Evolutionary conservation across 2,888 invertebrate genomes (phyloP).

Genomic region (Coremacera marginata): DNA sequence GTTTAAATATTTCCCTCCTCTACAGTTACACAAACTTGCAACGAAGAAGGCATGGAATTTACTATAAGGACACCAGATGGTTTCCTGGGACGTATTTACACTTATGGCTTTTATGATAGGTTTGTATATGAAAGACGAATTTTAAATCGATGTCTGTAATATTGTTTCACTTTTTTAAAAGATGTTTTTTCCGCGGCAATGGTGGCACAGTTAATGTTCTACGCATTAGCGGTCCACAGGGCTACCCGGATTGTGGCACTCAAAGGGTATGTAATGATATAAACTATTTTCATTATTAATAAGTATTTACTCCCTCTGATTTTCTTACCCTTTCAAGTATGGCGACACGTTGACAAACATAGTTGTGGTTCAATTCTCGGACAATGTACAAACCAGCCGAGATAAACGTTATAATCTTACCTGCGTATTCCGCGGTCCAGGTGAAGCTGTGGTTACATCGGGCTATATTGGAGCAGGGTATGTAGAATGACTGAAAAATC

Average conservation of each 20-base stretch:
- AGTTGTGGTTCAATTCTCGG: slow-evolving; percentile 93
- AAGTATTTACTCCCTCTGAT: not conserved
- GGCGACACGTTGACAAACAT: slow-evolving; percentile 95
- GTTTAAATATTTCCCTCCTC: not conserved
- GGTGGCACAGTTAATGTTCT: slow-evolving; percentile 87
- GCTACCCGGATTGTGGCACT: slow-evolving; percentile 94
- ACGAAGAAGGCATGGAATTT: slow-evolving; percentile 95
- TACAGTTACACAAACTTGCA: slow-evolving; percentile 89
- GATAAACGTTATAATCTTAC: slow-evolving; percentile 93
- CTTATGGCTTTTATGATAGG: slow-evolving; percentile 89
- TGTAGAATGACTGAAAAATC: slow-evolving; percentile 56
- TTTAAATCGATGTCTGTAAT: slow-evolving; percentile 33
- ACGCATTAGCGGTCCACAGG: slow-evolving; percentile 88
- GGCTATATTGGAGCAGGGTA: slow-evolving; percentile 94
- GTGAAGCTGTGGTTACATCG: slow-evolving; percentile 92
- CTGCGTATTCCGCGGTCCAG: slow-evolving; percentile 91
- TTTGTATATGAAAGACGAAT: slow-evolving; percentile 38
- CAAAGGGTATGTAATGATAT: slow-evolving; percentile 74
- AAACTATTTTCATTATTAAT: not conserved
- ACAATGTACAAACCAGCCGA: slow-evolving; percentile 90
- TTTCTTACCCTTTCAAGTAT: slow-evolving; percentile 72
- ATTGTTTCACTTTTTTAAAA: slow-evolving; percentile 47
- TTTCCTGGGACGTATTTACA: slow-evolving; percentile 90
- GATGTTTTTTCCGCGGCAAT: slow-evolving; percentile 91
- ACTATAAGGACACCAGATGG: slow-evolving; percentile 89